Evolutionary conservation across 2,888 invertebrate species (phyloP).

Genomic region (Campoplex nolae): DNA sequence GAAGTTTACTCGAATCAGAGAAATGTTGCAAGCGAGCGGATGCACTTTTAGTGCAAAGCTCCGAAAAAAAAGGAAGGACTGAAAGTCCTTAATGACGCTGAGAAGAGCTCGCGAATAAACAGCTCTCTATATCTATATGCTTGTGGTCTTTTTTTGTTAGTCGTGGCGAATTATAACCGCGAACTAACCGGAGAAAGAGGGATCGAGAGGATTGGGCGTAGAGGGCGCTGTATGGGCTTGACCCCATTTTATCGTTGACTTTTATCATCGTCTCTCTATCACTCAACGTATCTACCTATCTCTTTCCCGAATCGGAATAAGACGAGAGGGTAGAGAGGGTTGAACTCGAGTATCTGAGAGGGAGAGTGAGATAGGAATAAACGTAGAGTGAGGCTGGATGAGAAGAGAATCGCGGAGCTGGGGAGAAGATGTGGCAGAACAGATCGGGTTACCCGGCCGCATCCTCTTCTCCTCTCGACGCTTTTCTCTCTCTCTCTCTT

Average conservation of each 20-base stretch:
- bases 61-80: not conserved
- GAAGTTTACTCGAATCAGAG: not conserved
- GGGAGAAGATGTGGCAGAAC: constrained; percentile 69
- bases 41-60: constrained; percentile 5
- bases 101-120: constrained; percentile 5
- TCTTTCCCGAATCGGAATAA: constrained; percentile 64
- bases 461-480: constrained; percentile 76
- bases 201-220: constrained; percentile 60
- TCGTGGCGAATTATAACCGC: constrained; percentile 18
- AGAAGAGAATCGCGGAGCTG: constrained; percentile 65
- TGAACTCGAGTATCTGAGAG: constrained; percentile 55
- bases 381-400: constrained; percentile 52
- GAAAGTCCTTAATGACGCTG: constrained; percentile 71
- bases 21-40: not conserved
- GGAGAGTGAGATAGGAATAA: constrained; percentile 72
- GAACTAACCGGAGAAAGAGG: constrained; percentile 58
- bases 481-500: constrained; percentile 62
- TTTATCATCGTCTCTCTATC: constrained; percentile 43
- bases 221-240: constrained; percentile 75
- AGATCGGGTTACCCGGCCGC: constrained; percentile 81
- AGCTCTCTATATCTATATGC: constrained; percentile 23
- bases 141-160: not conserved
- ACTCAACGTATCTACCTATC: constrained; percentile 37
- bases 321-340: constrained; percentile 49
- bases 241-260: constrained; percentile 79